Base-by-base conservation (phyloP, 2,797 vertebrate genomes). In the Gymnothorax javanicus region DNA sequence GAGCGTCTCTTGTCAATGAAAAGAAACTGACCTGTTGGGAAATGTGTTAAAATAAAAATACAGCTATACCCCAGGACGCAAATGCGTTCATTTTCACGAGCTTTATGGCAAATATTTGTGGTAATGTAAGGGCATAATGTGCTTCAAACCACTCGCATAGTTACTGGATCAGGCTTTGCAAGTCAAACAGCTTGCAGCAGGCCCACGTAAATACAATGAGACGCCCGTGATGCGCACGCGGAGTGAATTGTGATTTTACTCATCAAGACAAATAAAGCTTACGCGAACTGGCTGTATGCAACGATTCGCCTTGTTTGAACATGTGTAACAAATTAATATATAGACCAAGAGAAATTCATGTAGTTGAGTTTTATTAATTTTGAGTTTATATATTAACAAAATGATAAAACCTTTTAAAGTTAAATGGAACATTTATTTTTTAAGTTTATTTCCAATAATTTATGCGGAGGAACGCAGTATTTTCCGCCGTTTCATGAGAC, bases 101-200 rank as follows among this genome's bases (percentile, higher is more conserved):
- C 73, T 81, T 81, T 75, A 59, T 43, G 71, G 43, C 12, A 62
- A 25, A 54, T 43, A 71, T 62, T 25, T 75, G 27, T 23, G 59
- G 58, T 60, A 86, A 77, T n/a, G 59, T 33, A 57, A 86, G 71
- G 84, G 85, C 86, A 67, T 79, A 89, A 89, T 81, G 88, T 86
- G 64, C 77, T 86, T 58, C 77, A 60, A 92, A 92, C 88, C 89
- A 86, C 86, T 88, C 86, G 88, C 86, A 89, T 82, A 83, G 9
- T 88, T 88, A 52, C 33, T 60, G 20, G 52, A 87, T 90, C 90
- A 89, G 90, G 85, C 88, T 86, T 84, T 86, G 87, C 87, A 86
- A 93, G 91, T 86, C 84, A 86, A 90, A 89, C 91, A 89, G 86
- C 89, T 89, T 91, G 88, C 89, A 20, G 86, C 88, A 91, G 86